phyloP scores from a whole-genome alignment of 2,888 invertebrate genomes.

The Netelia virgata region DNA sequence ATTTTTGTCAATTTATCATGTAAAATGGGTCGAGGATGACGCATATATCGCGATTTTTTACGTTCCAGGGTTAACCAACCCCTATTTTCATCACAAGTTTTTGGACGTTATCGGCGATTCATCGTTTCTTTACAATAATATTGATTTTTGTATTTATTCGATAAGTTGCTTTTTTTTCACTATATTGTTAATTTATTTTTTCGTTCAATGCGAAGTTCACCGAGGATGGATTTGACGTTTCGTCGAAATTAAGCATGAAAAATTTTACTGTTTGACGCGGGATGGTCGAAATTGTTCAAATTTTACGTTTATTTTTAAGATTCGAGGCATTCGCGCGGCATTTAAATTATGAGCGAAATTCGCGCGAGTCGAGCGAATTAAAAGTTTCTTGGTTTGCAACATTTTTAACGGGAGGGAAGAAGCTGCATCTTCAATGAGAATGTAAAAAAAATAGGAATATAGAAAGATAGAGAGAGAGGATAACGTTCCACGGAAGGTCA shows the following conservation, averaged over 20 bases:
- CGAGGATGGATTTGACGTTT: constrained; percentile 18
- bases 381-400: constrained; percentile 31
- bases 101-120: too few species aligned
- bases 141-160: too few species aligned
- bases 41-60: too few species aligned
- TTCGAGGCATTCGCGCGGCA: not conserved
- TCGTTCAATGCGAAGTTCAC: not conserved
- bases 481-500: not conserved
- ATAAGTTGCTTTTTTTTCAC: not conserved
- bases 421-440: constrained; percentile 31
- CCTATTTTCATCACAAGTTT: too few species aligned
- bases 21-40: not conserved
- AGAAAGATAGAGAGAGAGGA: not conserved
- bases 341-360: constrained; percentile 49
- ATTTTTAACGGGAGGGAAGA: constrained; percentile 28
- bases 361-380: constrained; percentile 13
- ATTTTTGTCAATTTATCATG: not conserved
- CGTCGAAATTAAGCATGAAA: not conserved
- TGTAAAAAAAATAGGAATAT: constrained; percentile 6
- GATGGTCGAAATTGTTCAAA: constrained; percentile 3
- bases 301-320: not conserved
- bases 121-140: too few species aligned
- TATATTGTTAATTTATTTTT: too few species aligned
- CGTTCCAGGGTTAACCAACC: too few species aligned
- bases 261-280: not conserved